Evolutionary conservation across 2,797 vertebrate species (phyloP).

Genomic region (Sebastes jordani): DNA sequence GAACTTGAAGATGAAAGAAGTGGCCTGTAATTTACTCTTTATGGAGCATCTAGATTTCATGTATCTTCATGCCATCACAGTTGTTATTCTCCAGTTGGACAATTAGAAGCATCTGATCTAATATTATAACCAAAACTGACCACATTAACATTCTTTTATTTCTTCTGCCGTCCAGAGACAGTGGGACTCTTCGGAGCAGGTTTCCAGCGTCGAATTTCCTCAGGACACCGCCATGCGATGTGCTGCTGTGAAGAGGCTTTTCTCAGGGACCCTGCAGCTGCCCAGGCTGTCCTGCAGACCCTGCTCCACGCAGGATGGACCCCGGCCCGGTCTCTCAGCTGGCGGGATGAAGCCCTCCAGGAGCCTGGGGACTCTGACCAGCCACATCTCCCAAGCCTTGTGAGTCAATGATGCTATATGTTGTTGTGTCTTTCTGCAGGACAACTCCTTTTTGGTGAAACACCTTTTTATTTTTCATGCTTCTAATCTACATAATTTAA

Average conservation of each 20-base stretch:
- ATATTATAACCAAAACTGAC: not conserved
- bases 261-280: slow-evolving; percentile 83
- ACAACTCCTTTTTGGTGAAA: not conserved
- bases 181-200: slow-evolving; percentile 68
- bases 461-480: not conserved
- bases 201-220: slow-evolving; percentile 4
- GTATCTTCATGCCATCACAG: not conserved
- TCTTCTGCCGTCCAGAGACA: slow-evolving; percentile 68
- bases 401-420: slow-evolving; percentile 43
- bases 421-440: not conserved
- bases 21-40: not conserved
- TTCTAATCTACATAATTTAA: not conserved
- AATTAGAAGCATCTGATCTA: not conserved
- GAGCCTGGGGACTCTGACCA: slow-evolving; percentile 70
- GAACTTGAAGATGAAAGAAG: not conserved
- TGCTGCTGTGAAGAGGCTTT: slow-evolving; percentile 77
- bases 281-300: slow-evolving; percentile 78
- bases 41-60: not conserved
- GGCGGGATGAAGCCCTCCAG: slow-evolving; percentile 72
- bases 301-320: slow-evolving; percentile 18
- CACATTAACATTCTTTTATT: not conserved
- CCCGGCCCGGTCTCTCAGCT: slow-evolving; percentile 14
- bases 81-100: not conserved
- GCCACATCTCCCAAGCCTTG: slow-evolving; percentile 51
- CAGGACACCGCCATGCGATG: slow-evolving; percentile 28